Base-by-base conservation (phyloP, 2,888 invertebrate genomes). In the Sthenelais limicola region DNA sequence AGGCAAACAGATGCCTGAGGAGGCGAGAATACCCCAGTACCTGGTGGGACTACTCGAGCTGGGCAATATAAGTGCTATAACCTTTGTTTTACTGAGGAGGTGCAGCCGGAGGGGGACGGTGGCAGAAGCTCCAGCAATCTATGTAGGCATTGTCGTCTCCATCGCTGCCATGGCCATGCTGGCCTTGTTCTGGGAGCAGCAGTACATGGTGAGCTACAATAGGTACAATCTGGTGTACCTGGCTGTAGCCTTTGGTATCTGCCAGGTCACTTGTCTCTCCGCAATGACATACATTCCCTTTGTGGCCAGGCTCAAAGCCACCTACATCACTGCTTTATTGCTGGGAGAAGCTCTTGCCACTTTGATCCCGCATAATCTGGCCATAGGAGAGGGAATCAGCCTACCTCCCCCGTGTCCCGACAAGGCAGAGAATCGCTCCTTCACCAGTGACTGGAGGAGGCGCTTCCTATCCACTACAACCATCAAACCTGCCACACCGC, bases 51-150 rank as follows among this genome's bases (percentile, higher is more conserved):
- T 77, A 28, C 33, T 74, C 18, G 73, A 77, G 54, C 24, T 52
- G 28, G 72, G 71, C 5, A 68, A 73, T 67, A 35, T 77, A 12
- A 69, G 71, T 21, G 54, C 73, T 15, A 15, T 74, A n/a, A 35
- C 66, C 38, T 76, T 74, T 56, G 43, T 77, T 47, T 33, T 76
- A 26, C 66, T 48, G 7, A 18, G 69, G 38, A 70, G 67, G 24
- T 74, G 70, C 56, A 56, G 52, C 15, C 24, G 47, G 12, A 24
- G 56, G 3, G 62, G 43, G 7, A 54, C 32, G 18, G 26, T 73
- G 12, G 73, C 71, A 32, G 77, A 77, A 38, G 73, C 74, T 15
- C 77, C 74, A 26, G 33, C 74, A 47, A 71, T 77, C 18, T 77
- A 76, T 58, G 54, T 71, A 33, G 51, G 74, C 5, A 47, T 76